A percentile compares a stretch with the other conserved stretches of the same genome.
Conservation (phyloP, 1,140 invertebrate species). For the Holcopasites calliopsidis region DNA sequence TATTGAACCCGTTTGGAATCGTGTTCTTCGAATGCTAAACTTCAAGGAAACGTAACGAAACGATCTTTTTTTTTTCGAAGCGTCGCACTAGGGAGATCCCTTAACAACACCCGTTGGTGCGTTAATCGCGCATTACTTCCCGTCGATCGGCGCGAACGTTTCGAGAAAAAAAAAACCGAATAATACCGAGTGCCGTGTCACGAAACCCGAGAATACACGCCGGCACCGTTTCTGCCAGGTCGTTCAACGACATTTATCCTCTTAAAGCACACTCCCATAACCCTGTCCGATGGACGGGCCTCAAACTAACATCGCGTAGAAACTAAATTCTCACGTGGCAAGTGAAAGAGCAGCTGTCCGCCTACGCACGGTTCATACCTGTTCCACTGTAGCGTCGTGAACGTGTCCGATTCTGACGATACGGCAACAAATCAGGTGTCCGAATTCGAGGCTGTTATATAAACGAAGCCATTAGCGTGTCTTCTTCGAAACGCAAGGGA, state of each 20-base stretch:
- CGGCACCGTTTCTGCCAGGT: background rate
- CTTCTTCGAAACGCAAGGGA: conserved; percentile 45
- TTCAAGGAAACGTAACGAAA: no score
- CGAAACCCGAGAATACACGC: conserved; percentile 34
- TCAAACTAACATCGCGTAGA: conserved; percentile 48
- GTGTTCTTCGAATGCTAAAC: no score
- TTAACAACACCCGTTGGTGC: background rate
- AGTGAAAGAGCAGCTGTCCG: conserved; percentile 53
- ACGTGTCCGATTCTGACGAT: conserved; percentile 48
- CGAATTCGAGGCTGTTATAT: conserved; percentile 42
- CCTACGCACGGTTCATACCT: conserved; percentile 58
- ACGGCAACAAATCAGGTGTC: conserved; percentile 56
- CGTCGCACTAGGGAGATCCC: no score
- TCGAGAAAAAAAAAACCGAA: conserved; percentile 11
- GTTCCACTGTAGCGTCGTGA: conserved; percentile 45
- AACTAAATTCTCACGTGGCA: conserved; percentile 58
- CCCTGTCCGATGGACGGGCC: conserved; percentile 15
- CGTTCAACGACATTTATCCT: conserved; percentile 40
- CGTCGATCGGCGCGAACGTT: background rate
- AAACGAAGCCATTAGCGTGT: conserved; percentile 52
- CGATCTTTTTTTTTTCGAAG: no score
- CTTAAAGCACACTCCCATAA: conserved; percentile 26
- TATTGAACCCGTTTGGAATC: no score
- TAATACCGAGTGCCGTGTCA: conserved; percentile 10
- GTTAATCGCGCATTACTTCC: background rate